Base-by-base conservation (phyloP, 2,797 vertebrate species). In the Anolis apletophallus region DNA sequence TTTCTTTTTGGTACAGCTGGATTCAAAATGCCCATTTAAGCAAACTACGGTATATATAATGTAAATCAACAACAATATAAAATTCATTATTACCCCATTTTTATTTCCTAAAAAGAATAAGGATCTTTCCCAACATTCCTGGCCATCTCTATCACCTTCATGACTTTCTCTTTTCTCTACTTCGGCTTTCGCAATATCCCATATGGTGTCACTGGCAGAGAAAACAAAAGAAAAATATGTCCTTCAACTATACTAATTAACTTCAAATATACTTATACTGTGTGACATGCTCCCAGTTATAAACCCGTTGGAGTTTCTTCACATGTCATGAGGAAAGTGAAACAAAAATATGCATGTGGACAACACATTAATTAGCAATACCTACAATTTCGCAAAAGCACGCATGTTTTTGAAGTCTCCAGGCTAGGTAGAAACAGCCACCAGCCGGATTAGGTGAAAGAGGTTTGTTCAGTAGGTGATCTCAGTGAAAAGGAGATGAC, bases 61-160 rank as follows among this genome's bases (percentile, higher is more conserved):
- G 77, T 32, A 77, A 55, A 74, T 75, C 5, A 6, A 71, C 50
- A 64, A 17, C 4, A 73, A 59, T 17, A 46, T 7, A 75, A 10
- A 36, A 64, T 1, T 32, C 10, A 81, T 36, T 79, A 91, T 93
- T 94, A 99, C 98, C 97, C 96, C 98, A 0, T 95, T 96, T 95
- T 99, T 99, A 96, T 95, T 99, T 85, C 99, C 99, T 87, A 98
- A 94, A 89, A 99, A 97, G 88, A 99, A 96, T 84, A 99, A 57
- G 9, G 96, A 98, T 93, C 97, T 98, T 92, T 99, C 98, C 85
- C 94, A 95, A 61, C 91, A 81, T 94, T 93, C 96, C 14, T 84
- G 90, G 26, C 1, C 90, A 26, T 96, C 95, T 68, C 92, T 96
- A 34, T 89, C 83, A 0, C 68, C 88, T 0, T 55, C 91, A 80